These are phyloP conservation scores for Triplophysa siluroides DNA, from an alignment of 2,113 vertebrate species.

Conservation along the genomic window DNA sequence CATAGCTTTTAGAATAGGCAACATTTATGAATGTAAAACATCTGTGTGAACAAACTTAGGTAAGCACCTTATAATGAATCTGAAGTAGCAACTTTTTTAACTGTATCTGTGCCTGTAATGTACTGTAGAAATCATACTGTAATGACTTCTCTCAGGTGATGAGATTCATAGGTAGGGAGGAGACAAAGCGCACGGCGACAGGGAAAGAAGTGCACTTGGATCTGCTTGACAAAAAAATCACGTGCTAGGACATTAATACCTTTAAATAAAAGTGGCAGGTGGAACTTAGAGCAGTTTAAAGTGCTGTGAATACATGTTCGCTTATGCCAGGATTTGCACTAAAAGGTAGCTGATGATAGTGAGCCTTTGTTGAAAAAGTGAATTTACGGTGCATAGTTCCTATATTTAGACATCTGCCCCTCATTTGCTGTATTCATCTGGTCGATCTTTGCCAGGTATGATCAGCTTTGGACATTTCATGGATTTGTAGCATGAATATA, in stretches of 20 bases:
- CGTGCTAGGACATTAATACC: neutral
- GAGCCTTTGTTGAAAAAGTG: no score
- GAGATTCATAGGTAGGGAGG: neutral
- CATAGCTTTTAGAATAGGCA: no score
- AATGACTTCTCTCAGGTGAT: neutral
- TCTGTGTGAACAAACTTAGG: no score
- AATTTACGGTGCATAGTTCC: neutral
- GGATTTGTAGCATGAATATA: neutral
- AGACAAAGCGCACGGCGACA: neutral
- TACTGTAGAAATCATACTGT: no score
- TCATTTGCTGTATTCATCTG: no score
- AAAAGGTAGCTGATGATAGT: no score
- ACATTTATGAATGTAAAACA: no score
- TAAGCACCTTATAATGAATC: no score
- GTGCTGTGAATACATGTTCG: neutral
- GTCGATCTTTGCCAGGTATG: neutral
- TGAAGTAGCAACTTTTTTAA: no score
- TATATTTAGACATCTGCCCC: neutral
- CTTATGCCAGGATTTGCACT: no score
- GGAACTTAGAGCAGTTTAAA: conserved; percentile 9
- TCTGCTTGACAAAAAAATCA: neutral
- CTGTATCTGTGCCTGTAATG: no score
- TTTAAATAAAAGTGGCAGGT: neutral
- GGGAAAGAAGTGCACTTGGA: neutral
- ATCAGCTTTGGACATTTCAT: neutral